Percentiles rank a stretch among this genome's conserved stretches.
Evolutionary conservation across 2,888 invertebrate genomes (phyloP).

Genomic region (Penaeus monodon): DNA sequence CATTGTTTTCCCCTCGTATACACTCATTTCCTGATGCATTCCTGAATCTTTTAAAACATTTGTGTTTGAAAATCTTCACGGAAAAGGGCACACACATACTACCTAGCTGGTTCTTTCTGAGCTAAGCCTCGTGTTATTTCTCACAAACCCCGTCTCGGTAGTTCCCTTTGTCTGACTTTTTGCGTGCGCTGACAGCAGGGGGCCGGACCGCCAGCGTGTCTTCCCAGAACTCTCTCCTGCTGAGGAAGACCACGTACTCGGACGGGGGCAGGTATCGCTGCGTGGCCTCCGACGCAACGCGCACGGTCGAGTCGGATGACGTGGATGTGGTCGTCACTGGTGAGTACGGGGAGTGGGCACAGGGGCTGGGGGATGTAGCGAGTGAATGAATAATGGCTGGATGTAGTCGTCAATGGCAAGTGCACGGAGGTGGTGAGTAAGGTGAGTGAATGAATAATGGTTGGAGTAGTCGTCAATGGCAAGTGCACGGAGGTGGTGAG

Average conservation of each 20-base stretch:
- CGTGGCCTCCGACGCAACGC: conserved; percentile 13
- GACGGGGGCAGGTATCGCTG: neutral
- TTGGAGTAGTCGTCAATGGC: neutral
- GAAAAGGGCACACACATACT: too few species aligned
- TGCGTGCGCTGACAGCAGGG: conserved; percentile 4
- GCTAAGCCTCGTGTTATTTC: too few species aligned
- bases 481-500: neutral
- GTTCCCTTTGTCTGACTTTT: neutral
- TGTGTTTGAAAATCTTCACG: too few species aligned
- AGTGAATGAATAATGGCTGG: too few species aligned
- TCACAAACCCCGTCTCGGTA: neutral
- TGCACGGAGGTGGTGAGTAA: too few species aligned
- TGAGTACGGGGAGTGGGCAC: neutral
- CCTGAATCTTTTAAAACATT: too few species aligned
- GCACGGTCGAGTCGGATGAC: conserved; percentile 12
- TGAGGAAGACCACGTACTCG: conserved; percentile 39
- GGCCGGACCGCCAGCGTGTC: conserved; percentile 12
- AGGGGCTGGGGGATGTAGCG: too few species aligned
- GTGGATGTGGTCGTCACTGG: conserved; percentile 17
- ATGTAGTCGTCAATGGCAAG: too few species aligned
- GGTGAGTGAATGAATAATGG: too few species aligned
- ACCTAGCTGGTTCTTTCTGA: too few species aligned
- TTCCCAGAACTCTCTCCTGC: conserved; percentile 27
- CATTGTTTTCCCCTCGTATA: too few species aligned
- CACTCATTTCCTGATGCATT: too few species aligned